These are phyloP conservation scores for Bujurquina vittata DNA, from an alignment of 2,113 vertebrate genomes.

Conservation along the genomic window DNA sequence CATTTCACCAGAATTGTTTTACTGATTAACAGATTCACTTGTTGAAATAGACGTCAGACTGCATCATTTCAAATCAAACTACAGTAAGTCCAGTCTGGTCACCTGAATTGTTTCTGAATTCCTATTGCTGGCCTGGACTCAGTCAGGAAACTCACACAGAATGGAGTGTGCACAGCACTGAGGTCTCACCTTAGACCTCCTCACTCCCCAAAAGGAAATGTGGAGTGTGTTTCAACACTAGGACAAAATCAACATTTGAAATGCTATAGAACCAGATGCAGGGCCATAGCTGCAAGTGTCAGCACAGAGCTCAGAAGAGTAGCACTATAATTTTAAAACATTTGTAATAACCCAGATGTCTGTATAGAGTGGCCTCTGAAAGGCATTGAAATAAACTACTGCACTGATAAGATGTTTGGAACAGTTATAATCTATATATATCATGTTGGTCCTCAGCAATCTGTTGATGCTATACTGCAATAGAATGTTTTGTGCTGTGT, in stretches of 20 bases:
- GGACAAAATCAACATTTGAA: neutral
- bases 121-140: neutral
- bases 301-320: neutral
- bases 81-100: neutral
- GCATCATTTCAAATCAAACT: neutral
- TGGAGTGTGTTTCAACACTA: neutral
- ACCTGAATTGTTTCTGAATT: neutral
- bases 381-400: neutral
- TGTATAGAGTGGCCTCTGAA: neutral
- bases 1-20: neutral
- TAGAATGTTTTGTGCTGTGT: neutral
- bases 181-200: neutral
- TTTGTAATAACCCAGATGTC: neutral
- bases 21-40: neutral
- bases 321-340: neutral
- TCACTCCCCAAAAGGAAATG: constrained; percentile 6
- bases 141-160: neutral
- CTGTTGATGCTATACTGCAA: neutral
- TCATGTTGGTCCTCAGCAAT: neutral
- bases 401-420: neutral
- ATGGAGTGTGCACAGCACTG: neutral
- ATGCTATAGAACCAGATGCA: neutral
- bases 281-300: neutral
- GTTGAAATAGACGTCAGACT: neutral
- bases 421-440: neutral